Evolutionary conservation across 2,113 vertebrate species (phyloP), one percentile per base, ranked within the genome.

Genomic region (Beaufortia kweichowensis): DNA sequence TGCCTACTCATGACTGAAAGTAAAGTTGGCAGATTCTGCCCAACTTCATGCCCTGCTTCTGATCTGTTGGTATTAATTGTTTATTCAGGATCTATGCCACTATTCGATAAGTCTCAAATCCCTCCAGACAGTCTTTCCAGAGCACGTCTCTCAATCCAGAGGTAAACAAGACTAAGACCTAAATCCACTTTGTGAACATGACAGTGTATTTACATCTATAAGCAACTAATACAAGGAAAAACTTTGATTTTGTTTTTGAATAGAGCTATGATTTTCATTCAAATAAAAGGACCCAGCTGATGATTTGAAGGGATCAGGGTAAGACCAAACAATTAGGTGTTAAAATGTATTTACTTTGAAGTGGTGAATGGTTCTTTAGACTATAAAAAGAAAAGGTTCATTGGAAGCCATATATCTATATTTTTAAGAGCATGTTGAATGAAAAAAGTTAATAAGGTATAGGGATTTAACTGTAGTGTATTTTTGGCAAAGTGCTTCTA

Each of bases 51-150:
- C 31, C 79, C 14, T 53, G 55, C 62, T 62, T 6, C 43, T 21
- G 14, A 56, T 77, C 31, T 29, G 11, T 70, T 65, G 7, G 55
- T 72, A 59, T 78, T 78, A 76, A 79, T 81, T 81, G 65, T 77
- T 83, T 75, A 62, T 62, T 75, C 71, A 64, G 76, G 63, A 82
- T 79, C 43, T 79, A 82, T 76, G 69, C 77, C 50, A 77, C 59
- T 60, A 68, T 84, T 80, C 73, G 29, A 29, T 57, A 81, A 76
- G 76, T 74, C 69, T 62, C 61, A 75, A 75, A 84, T 83, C 81
- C 68, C 69, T 71, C 39, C 75, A 78, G 60, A 14, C 15, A 19
- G 65, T 79, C 46, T 71, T 67, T 77, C 53, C 60, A 12, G 67
- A 77, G 75, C 68, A 83, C 31, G 81, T 74, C 50, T 19, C 64